These are phyloP conservation scores for Harpagifer antarcticus DNA, from an alignment of 2,797 vertebrate species.

Conservation along the genomic window DNA sequence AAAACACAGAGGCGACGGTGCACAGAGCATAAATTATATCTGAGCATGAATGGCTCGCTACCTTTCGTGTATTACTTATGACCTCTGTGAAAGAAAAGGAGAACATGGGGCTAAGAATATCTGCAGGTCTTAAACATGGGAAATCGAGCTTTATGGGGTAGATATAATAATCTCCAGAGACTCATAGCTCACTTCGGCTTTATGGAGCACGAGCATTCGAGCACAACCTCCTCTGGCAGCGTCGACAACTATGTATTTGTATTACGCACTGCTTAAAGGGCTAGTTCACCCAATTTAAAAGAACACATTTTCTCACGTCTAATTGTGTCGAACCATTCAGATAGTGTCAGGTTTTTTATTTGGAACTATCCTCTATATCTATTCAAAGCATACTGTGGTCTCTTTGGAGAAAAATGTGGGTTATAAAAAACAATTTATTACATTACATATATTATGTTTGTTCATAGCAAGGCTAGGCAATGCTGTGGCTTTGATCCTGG, in stretches of 20 bases:
- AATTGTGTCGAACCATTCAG: background rate
- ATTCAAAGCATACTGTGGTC: background rate
- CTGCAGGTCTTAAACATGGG: slow-evolving; percentile 64
- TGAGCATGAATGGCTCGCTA: slow-evolving; percentile 55
- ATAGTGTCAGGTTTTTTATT: background rate
- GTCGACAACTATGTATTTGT: slow-evolving; percentile 1
- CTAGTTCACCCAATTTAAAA: slow-evolving; percentile 1
- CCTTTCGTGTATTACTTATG: slow-evolving; percentile 41
- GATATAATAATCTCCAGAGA: slow-evolving; percentile 78
- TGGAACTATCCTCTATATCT: background rate
- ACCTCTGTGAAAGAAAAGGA: slow-evolving; percentile 56
- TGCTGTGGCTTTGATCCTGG: slow-evolving; percentile 60
- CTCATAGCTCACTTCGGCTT: slow-evolving; percentile 68
- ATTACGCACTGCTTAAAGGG: slow-evolving; percentile 17
- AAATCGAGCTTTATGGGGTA: slow-evolving; percentile 67
- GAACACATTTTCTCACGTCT: slow-evolving; percentile 3
- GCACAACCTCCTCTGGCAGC: slow-evolving; percentile 37
- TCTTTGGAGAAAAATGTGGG: slow-evolving; percentile 6
- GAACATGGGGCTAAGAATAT: slow-evolving; percentile 62
- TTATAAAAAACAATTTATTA: slow-evolving; percentile 17
- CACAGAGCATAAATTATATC: slow-evolving; percentile 57
- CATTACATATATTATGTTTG: too few relatives aligned
- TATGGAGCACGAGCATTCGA: slow-evolving; percentile 30
- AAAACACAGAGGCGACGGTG: slow-evolving; percentile 50
- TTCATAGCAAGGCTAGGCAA: slow-evolving; percentile 14